Percentiles rank a stretch among this genome's conserved stretches.
These are phyloP conservation scores for Actenoides lindsayi DNA, from an alignment of 2,113 vertebrate genomes.

Conservation along the genomic window DNA sequence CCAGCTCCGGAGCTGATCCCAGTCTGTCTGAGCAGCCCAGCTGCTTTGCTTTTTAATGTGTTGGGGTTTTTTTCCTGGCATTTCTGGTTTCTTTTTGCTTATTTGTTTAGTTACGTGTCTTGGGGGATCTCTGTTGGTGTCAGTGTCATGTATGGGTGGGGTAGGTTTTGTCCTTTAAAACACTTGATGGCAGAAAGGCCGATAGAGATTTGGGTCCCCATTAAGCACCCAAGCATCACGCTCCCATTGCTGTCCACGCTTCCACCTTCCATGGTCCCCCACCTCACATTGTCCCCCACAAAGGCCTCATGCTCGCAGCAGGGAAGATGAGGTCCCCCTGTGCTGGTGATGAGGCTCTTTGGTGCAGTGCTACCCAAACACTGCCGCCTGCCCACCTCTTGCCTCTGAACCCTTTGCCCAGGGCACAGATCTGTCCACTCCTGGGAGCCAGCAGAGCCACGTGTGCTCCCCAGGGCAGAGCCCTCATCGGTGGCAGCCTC, in stretches of 20 bases:
- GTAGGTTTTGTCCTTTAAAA: background rate
- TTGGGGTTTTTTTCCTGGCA: too few relatives aligned
- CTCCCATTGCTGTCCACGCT: background rate
- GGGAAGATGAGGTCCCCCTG: background rate
- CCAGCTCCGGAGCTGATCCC: background rate
- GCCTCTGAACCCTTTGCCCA: accelerated
- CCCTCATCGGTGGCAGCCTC: background rate
- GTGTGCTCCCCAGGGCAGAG: accelerated
- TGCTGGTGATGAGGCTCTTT: background rate
- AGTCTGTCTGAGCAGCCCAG: background rate
- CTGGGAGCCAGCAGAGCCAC: background rate
- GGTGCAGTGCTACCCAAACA: background rate
- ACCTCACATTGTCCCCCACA: background rate
- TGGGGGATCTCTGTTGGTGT: background rate
- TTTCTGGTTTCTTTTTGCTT: background rate
- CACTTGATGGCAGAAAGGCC: background rate
- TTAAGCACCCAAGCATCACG: accelerated
- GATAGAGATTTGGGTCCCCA: too few relatives aligned
- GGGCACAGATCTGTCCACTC: background rate
- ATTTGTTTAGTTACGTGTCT: background rate
- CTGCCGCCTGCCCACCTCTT: background rate
- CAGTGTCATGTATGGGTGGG: background rate
- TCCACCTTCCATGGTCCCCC: background rate
- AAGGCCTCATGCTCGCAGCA: background rate
- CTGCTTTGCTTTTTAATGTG: background rate